Base-by-base conservation (phyloP, 2,113 vertebrate genomes). In the Tauraco erythrolophus region DNA sequence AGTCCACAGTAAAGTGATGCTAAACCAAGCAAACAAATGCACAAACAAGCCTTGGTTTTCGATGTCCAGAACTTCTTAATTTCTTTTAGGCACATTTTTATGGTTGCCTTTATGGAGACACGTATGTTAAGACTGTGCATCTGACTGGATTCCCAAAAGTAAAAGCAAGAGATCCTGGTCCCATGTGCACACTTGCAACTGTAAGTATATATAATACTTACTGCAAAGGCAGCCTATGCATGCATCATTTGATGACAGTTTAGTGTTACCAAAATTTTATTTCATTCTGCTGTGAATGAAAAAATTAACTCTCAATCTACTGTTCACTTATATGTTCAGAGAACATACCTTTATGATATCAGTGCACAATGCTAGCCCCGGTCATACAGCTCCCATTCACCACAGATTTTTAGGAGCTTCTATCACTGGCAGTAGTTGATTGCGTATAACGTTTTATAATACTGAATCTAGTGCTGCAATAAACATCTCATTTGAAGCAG, bases 401-500 rank as follows among this genome's bases (percentile, higher is more conserved):
- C 57, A 56, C 23, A 62, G 61, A 46, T 4, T 1, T 84, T 93
- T 66, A 53, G 35, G 33, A 64, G 19, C 24, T 66, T 74, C 31
- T 84, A 14, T 64, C 43, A 16, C 35, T 60, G 21, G 18, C 30
- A 71, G 57, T 33, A 54, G 12, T 24, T 93, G 58, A 77, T 43
- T 37, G 60, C 92, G 62, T 56, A 37, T 45, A 54, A 19, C 75
- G n/a, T 74, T 90, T 90, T 66, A 54, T 66, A 81, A 62, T 71
- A 80, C 6, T 33, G n/a, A 84, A 83, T 86, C 16, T 28, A 62
- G 9, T 58, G 28, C 58, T 71, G 35, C 51, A 91, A 88, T 85
- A 96, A 96, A 90, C 24, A 69, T 79, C 43, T 88, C 51, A 85
- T 91, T 91, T 86, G 46, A 90, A 66, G 64, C 37, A 72, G 76